A percentile compares a stretch with the other conserved stretches of the same genome.
Conservation (phyloP, 2,888 invertebrate genomes). For the Syrista parreyssii region DNA sequence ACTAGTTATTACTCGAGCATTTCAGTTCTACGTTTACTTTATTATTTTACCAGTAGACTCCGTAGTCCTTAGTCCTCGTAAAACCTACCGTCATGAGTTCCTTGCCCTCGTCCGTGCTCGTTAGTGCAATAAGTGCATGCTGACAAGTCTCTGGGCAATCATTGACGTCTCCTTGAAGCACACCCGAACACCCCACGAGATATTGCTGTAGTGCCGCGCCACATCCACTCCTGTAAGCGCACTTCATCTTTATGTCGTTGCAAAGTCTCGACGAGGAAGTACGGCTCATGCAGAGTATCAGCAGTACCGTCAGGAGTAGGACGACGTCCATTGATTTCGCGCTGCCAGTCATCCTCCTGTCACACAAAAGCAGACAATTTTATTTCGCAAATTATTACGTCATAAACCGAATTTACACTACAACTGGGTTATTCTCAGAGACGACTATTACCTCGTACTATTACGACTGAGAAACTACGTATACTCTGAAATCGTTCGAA, state of each 20-base stretch:
- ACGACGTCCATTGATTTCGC: conserved; percentile 42
- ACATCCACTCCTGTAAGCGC: conserved; percentile 82
- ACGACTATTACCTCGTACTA: neutral
- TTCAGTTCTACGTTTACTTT: neutral
- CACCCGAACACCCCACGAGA: conserved; percentile 77
- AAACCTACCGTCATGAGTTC: conserved; percentile 79
- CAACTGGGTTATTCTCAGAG: neutral
- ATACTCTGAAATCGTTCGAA: neutral
- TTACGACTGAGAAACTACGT: neutral
- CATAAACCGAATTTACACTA: neutral
- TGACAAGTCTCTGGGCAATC: conserved; percentile 80
- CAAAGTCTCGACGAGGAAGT: conserved; percentile 67
- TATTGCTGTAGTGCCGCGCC: conserved; percentile 82
- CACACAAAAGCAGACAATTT: neutral
- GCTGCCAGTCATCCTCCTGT: conserved; percentile 50
- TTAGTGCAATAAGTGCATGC: conserved; percentile 82
- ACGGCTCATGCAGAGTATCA: conserved; percentile 38
- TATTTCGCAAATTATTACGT: neutral
- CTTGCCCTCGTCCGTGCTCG: conserved; percentile 82
- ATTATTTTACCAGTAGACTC: neutral
- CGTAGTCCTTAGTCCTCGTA: neutral
- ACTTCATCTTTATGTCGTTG: conserved; percentile 77
- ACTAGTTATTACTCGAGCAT: neutral
- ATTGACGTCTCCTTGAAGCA: conserved; percentile 71
- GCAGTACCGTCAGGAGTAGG: conserved; percentile 39